Evolutionary conservation across 2,888 invertebrate genomes (phyloP).

Genomic region (Cerceris ruficornis): DNA sequence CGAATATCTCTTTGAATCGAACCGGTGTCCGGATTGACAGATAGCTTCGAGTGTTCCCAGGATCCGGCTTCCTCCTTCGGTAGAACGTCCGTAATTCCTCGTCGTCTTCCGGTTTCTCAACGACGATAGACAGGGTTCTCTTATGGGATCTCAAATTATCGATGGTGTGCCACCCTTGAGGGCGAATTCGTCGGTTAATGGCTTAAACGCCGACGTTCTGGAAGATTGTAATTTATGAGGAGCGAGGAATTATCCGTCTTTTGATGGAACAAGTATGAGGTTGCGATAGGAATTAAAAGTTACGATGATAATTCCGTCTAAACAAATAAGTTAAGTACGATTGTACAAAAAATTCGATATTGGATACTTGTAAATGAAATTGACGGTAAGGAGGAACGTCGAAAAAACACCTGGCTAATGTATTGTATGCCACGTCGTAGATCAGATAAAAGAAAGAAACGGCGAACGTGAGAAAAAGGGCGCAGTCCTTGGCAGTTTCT

Average conservation of each 20-base stretch:
- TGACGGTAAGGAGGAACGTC: neutral
- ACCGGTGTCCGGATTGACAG: constrained; percentile 79
- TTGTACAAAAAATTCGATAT: no score
- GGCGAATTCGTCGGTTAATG: no score
- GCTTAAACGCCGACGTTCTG: no score
- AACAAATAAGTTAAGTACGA: no score
- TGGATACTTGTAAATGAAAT: no score
- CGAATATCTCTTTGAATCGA: constrained; percentile 79
- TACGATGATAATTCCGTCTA: no score
- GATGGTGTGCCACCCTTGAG: neutral
- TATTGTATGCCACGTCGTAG: constrained; percentile 12
- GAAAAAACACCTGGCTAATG: neutral
- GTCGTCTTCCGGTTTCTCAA: constrained; percentile 44
- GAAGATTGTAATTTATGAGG: no score
- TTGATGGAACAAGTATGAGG: no score
- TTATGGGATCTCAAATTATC: constrained; percentile 27
- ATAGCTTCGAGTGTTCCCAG: constrained; percentile 80
- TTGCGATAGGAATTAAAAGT: no score
- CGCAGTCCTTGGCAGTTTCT: constrained; percentile 43
- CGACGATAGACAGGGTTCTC: constrained; percentile 24
- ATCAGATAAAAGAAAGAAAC: constrained; percentile 55
- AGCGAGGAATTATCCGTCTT: no score
- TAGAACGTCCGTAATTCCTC: neutral
- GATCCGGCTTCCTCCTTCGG: constrained; percentile 32
- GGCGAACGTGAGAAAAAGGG: constrained; percentile 74